A percentile compares a stretch with the other conserved stretches of the same genome.
Evolutionary conservation across 2,113 vertebrate species (phyloP).

Genomic region (Festucalex cinctus): DNA sequence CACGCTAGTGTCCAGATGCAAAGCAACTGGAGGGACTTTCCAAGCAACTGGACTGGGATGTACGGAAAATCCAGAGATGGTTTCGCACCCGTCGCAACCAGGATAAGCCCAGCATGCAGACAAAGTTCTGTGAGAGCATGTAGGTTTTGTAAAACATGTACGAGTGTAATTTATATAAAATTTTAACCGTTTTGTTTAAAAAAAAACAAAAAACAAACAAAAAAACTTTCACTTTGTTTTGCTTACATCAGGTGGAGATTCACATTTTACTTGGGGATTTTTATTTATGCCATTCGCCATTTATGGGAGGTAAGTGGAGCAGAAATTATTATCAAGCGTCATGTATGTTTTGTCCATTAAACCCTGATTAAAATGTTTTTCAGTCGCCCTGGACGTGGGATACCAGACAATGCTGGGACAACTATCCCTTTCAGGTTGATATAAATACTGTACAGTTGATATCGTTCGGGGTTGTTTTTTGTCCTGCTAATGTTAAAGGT

Average conservation of each 20-base stretch:
- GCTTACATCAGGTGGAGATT: slow-evolving; percentile 85
- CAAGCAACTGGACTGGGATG: slow-evolving; percentile 94
- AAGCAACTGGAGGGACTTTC: slow-evolving; percentile 87
- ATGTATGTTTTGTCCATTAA: neutral
- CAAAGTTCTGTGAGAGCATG: slow-evolving; percentile 93
- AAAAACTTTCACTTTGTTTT: slow-evolving; percentile 13
- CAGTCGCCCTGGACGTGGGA: slow-evolving; percentile 93
- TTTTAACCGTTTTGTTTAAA: neutral
- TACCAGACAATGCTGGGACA: slow-evolving; percentile 86
- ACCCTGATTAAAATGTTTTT: slow-evolving; percentile 3
- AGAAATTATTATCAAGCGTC: neutral
- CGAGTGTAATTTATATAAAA: neutral
- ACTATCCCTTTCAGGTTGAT: slow-evolving; percentile 91
- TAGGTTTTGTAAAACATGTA: slow-evolving; percentile 62
- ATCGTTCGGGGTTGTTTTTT: neutral
- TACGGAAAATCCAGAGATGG: slow-evolving; percentile 90
- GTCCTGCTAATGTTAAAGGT: slow-evolving; percentile 25
- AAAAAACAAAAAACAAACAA: no score
- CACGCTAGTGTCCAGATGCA: slow-evolving; percentile 79
- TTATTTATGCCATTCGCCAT: slow-evolving; percentile 84
- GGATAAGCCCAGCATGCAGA: slow-evolving; percentile 85
- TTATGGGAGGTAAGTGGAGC: slow-evolving; percentile 84
- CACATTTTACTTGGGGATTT: slow-evolving; percentile 87
- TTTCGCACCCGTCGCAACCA: slow-evolving; percentile 90
- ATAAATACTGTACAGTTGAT: no score